Evolutionary conservation across 2,888 invertebrate species (phyloP).

Genomic region (Catocala sponsa): DNA sequence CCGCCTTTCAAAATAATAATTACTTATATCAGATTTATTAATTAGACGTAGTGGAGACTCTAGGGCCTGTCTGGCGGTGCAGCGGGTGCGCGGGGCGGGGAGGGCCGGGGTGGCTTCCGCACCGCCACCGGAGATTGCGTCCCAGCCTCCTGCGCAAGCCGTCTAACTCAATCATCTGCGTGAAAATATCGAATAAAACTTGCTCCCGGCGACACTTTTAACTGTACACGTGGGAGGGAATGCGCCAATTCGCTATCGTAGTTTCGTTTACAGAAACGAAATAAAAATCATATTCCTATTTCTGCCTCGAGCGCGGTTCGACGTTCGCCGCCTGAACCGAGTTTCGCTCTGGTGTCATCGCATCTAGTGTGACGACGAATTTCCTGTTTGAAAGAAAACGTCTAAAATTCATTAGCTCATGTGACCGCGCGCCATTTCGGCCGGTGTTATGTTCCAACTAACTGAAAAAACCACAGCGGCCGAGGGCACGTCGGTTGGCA

Average conservation of each 20-base stretch:
- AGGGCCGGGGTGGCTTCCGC: conserved; percentile 61
- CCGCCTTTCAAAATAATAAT: conserved; percentile 43
- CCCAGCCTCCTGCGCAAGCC: conserved; percentile 81
- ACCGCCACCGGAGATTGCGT: conserved; percentile 83
- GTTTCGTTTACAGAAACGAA: conserved; percentile 59
- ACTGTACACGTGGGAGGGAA: conserved; percentile 65
- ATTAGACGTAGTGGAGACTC: conserved; percentile 54
- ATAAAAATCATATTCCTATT: conserved; percentile 63
- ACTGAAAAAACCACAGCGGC: conserved; percentile 64
- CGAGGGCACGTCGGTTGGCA: conserved; percentile 69
- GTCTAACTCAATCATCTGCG: conserved; percentile 83
- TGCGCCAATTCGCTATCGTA: conserved; percentile 58
- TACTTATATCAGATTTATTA: conserved; percentile 55
- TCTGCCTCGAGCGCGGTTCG: conserved; percentile 48
- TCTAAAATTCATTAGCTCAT: conserved; percentile 71
- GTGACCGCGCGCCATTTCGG: conserved; percentile 55
- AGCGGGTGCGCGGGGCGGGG: conserved; percentile 43
- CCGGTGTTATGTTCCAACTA: conserved; percentile 68
- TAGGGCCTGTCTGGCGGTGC: conserved; percentile 58
- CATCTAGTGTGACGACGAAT: conserved; percentile 60
- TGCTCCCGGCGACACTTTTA: conserved; percentile 72
- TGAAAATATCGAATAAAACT: conserved; percentile 83
- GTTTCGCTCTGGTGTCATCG: conserved; percentile 54
- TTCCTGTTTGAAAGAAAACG: conserved; percentile 70
- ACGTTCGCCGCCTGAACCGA: conserved; percentile 47